Percentiles rank a stretch among this genome's conserved stretches.
phyloP scores from a whole-genome alignment of 2,888 invertebrate genomes.

The Xestia rhomboidea region DNA sequence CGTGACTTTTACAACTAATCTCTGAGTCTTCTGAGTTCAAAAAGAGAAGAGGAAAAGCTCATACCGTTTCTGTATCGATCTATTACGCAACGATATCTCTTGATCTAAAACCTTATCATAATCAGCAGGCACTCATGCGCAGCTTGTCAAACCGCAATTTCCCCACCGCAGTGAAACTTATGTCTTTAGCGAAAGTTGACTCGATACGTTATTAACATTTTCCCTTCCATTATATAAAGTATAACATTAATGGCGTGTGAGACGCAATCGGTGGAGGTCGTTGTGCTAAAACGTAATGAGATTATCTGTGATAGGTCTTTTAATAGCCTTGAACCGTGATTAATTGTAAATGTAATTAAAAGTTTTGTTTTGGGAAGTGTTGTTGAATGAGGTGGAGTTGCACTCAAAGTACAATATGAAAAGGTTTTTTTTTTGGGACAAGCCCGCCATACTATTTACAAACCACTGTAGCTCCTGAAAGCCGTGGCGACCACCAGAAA shows the following conservation, averaged over 20 bases:
- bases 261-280: conserved; percentile 45
- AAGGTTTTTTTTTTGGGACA: background rate
- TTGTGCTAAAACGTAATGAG: conserved; percentile 54
- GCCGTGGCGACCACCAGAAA: no score
- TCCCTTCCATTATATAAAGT: conserved; percentile 71
- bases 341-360: conserved; percentile 43
- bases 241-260: conserved; percentile 42
- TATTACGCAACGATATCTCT: conserved; percentile 64
- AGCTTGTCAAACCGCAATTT: conserved; percentile 70
- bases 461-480: no score
- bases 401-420: no score
- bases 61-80: conserved; percentile 28
- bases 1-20: background rate
- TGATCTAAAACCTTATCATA: conserved; percentile 67
- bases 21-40: background rate
- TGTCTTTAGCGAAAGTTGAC: conserved; percentile 82
- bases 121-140: conserved; percentile 57
- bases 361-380: conserved; percentile 27
- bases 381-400: background rate
- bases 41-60: conserved; percentile 24
- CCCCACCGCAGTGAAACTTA: conserved; percentile 67
- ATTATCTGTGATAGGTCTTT: conserved; percentile 44
- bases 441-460: no score
- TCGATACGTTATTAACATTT: conserved; percentile 77
- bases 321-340: conserved; percentile 38